These are phyloP conservation scores for Glossosoma conforme DNA, from an alignment of 1,140 invertebrate species.

Conservation along the genomic window DNA sequence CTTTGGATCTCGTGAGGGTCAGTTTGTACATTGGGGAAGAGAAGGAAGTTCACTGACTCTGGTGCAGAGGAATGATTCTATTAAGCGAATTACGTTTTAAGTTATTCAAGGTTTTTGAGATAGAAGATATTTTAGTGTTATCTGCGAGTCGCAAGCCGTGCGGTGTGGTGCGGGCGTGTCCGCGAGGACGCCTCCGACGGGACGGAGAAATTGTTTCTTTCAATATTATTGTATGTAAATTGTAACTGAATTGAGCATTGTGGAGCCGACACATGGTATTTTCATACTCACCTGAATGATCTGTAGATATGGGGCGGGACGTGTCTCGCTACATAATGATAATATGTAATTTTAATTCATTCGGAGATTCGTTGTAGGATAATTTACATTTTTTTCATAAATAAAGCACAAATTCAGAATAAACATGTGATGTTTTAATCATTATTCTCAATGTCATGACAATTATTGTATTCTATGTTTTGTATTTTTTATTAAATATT, in stretches of 20 bases:
- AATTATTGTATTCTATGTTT: not conserved
- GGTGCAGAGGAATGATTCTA: slow-evolving; percentile 27
- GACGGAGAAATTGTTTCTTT: slow-evolving; percentile 13
- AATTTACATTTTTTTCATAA: slow-evolving; percentile 56
- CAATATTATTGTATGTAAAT: slow-evolving; percentile 22
- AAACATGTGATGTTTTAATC: slow-evolving; percentile 26
- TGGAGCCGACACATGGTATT: slow-evolving; percentile 19
- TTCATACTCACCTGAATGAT: slow-evolving; percentile 19
- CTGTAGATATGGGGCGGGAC: slow-evolving; percentile 19
- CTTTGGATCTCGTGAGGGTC: slow-evolving; percentile 23
- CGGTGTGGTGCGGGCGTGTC: not conserved
- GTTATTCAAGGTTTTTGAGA: slow-evolving; percentile 33
- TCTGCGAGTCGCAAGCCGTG: slow-evolving; percentile 20
- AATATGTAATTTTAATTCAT: slow-evolving; percentile 54
- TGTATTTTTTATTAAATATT: no score
- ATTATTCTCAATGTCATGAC: not conserved
- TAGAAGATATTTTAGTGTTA: slow-evolving; percentile 31
- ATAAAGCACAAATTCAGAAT: slow-evolving; percentile 53
- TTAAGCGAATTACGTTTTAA: slow-evolving; percentile 33
- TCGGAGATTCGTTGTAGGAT: slow-evolving; percentile 55
- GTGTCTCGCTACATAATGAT: slow-evolving; percentile 34
- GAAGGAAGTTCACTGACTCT: slow-evolving; percentile 25
- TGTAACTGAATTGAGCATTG: slow-evolving; percentile 16
- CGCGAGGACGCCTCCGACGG: not conserved
- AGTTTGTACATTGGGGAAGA: slow-evolving; percentile 27